These are phyloP conservation scores for Acronicta leporina DNA, from an alignment of 2,888 invertebrate species.

Conservation along the genomic window DNA sequence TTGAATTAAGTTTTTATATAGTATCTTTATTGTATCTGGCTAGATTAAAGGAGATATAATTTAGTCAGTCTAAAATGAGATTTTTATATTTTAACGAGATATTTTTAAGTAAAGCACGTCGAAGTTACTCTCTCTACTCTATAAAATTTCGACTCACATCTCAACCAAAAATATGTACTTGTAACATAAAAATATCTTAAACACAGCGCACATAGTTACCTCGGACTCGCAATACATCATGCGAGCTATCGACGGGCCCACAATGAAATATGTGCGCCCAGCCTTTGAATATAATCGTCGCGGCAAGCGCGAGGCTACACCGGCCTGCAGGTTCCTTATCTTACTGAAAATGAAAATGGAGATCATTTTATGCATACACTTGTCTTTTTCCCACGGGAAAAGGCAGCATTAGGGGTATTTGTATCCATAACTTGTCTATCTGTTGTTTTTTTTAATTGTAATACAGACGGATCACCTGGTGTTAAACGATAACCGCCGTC, in stretches of 20 bases:
- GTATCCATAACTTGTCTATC: no score
- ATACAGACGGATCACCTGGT: no score
- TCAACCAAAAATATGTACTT: conserved; percentile 32
- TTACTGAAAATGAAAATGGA: background rate
- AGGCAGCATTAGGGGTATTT: no score
- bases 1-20: background rate
- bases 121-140: background rate
- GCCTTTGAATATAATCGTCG: conserved; percentile 68
- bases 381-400: no score
- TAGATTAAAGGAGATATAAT: background rate
- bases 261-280: conserved; percentile 78
- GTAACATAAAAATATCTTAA: conserved; percentile 58
- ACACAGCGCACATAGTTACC: conserved; percentile 50
- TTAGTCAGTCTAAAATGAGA: no score
- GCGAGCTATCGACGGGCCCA: conserved; percentile 75
- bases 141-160: conserved; percentile 18
- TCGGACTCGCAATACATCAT: conserved; percentile 68
- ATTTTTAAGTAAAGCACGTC: conserved; percentile 5
- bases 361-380: background rate
- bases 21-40: conserved; percentile 9
- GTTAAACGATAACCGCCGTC: no score
- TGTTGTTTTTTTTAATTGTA: no score
- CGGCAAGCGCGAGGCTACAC: conserved; percentile 29
- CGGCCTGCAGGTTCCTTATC: conserved; percentile 28
- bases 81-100: no score